phyloP scores from a whole-genome alignment of 2,113 vertebrate species.

The Calyptommatus sinebrachiatus region DNA sequence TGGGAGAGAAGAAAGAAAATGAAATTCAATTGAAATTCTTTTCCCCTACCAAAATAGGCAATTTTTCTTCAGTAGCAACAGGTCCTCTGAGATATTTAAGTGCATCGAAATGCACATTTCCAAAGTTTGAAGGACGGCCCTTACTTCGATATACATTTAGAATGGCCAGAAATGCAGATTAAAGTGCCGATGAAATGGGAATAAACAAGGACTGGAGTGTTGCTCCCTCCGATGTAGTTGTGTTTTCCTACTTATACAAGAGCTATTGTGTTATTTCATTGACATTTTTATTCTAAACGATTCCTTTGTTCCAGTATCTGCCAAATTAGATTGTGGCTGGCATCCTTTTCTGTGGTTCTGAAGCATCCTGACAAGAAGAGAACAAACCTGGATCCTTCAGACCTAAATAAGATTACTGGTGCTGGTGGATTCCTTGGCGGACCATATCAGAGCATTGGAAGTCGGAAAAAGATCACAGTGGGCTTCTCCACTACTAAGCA shows the following conservation, averaged over 20 bases:
- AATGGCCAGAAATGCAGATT: not conserved
- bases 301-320: not conserved
- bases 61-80: no score
- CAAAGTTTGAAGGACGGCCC: no score
- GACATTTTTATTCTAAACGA: no score
- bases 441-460: not conserved
- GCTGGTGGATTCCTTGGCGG: not conserved
- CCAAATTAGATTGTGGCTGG: not conserved
- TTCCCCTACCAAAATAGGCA: no score
- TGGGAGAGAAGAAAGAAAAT: no score
- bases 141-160: not conserved
- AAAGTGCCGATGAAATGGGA: not conserved
- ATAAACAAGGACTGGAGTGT: not conserved
- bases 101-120: no score
- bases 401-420: not conserved
- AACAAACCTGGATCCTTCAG: not conserved
- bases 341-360: not conserved
- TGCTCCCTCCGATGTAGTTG: not conserved
- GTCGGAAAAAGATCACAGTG: constrained; percentile 34
- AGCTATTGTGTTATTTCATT: not conserved
- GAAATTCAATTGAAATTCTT: no score
- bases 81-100: no score
- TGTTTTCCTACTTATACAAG: not conserved
- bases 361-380: not conserved
- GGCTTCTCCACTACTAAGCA: no score